A percentile compares a stretch with the other conserved stretches of the same genome.
phyloP scores from a whole-genome alignment of 2,113 vertebrate species.

The Sorex fumeus region DNA sequence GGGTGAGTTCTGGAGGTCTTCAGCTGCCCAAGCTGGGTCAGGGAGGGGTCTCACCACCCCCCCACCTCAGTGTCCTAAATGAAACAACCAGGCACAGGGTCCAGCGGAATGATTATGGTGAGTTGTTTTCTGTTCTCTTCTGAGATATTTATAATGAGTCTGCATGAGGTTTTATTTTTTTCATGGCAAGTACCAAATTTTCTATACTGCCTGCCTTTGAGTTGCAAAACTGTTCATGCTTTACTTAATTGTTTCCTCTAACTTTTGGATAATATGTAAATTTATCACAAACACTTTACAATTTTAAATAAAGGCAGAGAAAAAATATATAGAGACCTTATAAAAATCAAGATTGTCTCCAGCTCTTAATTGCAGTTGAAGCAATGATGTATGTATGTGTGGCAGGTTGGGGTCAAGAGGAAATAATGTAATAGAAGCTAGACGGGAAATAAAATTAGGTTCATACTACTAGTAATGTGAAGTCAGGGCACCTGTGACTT shows the following conservation, averaged over 20 bases:
- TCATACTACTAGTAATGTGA: too few species aligned
- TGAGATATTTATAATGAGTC: too few species aligned
- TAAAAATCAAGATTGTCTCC: background rate
- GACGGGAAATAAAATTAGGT: background rate
- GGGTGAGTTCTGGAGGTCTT: too few species aligned
- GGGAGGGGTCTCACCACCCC: too few species aligned
- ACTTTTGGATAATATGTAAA: slow-evolving; percentile 7
- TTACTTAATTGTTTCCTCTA: background rate
- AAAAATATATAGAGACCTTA: background rate
- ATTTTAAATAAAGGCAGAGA: background rate
- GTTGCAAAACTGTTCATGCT: background rate
- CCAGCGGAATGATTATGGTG: too few species aligned
- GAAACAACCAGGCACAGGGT: too few species aligned
- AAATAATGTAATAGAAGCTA: background rate
- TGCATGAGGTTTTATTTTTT: too few species aligned
- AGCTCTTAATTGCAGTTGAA: background rate
- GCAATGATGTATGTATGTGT: background rate
- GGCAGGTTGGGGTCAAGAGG: background rate
- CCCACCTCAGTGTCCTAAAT: too few species aligned
- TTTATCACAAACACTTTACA: slow-evolving; percentile 35
- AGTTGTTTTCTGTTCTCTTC: too few species aligned
- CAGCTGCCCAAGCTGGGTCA: too few species aligned
- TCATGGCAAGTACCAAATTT: background rate
- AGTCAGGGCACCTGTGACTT: background rate
- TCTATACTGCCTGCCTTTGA: background rate